Conservation (phyloP, 2,113 vertebrate species). For the Neogobius melanostomus region DNA sequence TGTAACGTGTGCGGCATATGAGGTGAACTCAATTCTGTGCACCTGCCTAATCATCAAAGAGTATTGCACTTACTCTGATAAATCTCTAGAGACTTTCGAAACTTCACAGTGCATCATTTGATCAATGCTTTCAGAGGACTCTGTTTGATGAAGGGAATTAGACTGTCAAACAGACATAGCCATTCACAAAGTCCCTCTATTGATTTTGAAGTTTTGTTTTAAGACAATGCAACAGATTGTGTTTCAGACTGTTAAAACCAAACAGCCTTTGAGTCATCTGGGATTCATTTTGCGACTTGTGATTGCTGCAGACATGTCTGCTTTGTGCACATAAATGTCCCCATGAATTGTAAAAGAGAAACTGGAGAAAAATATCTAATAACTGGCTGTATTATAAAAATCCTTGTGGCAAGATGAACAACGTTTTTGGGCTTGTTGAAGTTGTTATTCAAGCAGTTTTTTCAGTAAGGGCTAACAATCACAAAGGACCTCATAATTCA, state of each 20-base stretch:
- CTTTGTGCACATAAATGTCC: slow-evolving; percentile 20
- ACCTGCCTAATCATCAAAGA: slow-evolving; percentile 28
- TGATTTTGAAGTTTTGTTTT: slow-evolving; percentile 59
- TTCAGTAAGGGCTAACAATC: neutral
- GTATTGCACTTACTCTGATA: slow-evolving; percentile 4
- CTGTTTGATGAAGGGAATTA: slow-evolving; percentile 57
- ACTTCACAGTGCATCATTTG: slow-evolving; percentile 39
- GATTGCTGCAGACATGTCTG: slow-evolving; percentile 14
- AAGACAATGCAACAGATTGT: slow-evolving; percentile 45
- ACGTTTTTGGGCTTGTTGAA: neutral
- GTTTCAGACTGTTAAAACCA: slow-evolving; percentile 36
- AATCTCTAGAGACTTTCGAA: slow-evolving; percentile 29
- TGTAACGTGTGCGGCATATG: too few species aligned
- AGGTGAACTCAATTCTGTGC: slow-evolving; percentile 22
- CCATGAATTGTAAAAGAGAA: slow-evolving; percentile 14
- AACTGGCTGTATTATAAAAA: neutral
- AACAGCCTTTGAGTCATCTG: slow-evolving; percentile 34
- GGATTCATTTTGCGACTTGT: slow-evolving; percentile 41
- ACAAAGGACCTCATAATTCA: too few species aligned
- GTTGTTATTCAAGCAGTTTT: neutral
- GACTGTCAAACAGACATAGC: slow-evolving; percentile 48
- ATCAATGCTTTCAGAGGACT: slow-evolving; percentile 45
- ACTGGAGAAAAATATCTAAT: neutral
- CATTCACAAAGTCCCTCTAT: slow-evolving; percentile 49
- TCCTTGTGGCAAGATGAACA: neutral